Conservation (phyloP, 2,888 invertebrate genomes). For the Drosophila cognata region DNA sequence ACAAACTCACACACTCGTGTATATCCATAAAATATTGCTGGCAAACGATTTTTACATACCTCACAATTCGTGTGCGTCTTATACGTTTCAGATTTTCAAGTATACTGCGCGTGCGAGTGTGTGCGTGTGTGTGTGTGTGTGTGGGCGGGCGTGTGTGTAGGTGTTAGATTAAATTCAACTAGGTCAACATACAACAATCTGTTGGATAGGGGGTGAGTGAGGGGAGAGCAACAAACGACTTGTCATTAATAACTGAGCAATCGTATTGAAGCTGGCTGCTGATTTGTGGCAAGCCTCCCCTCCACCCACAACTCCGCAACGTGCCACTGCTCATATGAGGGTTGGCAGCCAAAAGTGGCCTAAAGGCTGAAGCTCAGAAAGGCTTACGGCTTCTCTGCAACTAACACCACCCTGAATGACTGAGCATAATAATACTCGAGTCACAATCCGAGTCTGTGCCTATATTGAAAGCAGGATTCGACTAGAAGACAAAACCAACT, state of each 20-base stretch:
- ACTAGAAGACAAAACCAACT: neutral
- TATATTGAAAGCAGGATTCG: neutral
- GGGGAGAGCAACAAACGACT: slow-evolving; percentile 55
- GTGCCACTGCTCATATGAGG: neutral
- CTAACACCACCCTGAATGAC: slow-evolving; percentile 42
- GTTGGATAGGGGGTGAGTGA: neutral
- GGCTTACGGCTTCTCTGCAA: slow-evolving; percentile 49
- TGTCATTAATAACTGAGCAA: slow-evolving; percentile 74
- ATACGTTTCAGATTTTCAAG: slow-evolving; percentile 37
- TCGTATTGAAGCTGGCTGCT: slow-evolving; percentile 57
- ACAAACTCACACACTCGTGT: neutral
- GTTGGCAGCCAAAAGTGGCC: neutral
- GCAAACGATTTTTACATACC: slow-evolving; percentile 69
- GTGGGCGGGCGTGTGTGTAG: slow-evolving; percentile 7
- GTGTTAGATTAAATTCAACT: slow-evolving; percentile 65
- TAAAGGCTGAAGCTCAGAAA: slow-evolving; percentile 17
- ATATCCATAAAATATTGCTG: slow-evolving; percentile 74
- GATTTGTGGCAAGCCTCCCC: neutral
- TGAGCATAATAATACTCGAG: slow-evolving; percentile 28
- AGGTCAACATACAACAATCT: slow-evolving; percentile 54
- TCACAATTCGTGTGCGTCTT: slow-evolving; percentile 51
- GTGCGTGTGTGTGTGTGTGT: slow-evolving; percentile 7
- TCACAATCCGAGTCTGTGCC: neutral
- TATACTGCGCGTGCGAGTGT: slow-evolving; percentile 5
- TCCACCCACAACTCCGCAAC: neutral